Conservation (phyloP, 30 jellyfish, hydroid and myxozoan species). For the Chironex yamaguchii region DNA sequence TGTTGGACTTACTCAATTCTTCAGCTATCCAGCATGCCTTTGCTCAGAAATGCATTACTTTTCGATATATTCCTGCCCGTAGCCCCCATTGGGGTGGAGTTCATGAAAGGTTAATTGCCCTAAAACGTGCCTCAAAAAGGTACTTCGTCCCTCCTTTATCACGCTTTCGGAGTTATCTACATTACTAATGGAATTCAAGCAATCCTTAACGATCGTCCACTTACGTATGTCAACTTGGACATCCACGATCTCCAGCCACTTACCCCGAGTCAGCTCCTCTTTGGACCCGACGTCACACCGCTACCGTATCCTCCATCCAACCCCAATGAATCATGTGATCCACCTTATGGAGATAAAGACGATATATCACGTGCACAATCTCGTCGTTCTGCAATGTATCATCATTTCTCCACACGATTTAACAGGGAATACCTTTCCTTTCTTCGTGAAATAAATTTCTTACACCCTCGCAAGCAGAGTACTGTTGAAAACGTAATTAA, state of each 20-base stretch:
- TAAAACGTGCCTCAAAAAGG: conserved; percentile 1
- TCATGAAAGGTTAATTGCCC: conserved; percentile 3
- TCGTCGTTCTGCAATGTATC: not conserved
- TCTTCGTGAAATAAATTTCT: conserved; percentile 13
- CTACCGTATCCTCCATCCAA: conserved; percentile 29
- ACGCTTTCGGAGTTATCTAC: not conserved
- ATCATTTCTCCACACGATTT: conserved; percentile 6
- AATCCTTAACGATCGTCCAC: conserved; percentile 37
- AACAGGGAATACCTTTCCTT: conserved; percentile 11
- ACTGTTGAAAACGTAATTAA: not conserved
- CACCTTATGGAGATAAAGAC: conserved; percentile 6
- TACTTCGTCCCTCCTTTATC: conserved; percentile 21
- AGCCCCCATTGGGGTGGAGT: conserved; percentile 61
- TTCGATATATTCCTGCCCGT: conserved; percentile 35
- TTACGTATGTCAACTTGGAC: conserved; percentile 8
- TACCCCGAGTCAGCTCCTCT: conserved; percentile 31
- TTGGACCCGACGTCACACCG: conserved; percentile 33
- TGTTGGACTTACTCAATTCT: conserved; percentile 2
- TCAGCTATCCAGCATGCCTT: conserved; percentile 19
- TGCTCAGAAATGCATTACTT: conserved; percentile 23
- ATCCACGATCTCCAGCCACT: conserved; percentile 38
- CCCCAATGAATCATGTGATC: not conserved
- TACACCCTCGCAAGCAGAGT: not conserved
- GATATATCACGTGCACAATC: conserved; percentile 7
- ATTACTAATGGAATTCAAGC: conserved; percentile 18